Conservation (phyloP, 2,888 invertebrate genomes). For the Ectemnius lituratus region DNA sequence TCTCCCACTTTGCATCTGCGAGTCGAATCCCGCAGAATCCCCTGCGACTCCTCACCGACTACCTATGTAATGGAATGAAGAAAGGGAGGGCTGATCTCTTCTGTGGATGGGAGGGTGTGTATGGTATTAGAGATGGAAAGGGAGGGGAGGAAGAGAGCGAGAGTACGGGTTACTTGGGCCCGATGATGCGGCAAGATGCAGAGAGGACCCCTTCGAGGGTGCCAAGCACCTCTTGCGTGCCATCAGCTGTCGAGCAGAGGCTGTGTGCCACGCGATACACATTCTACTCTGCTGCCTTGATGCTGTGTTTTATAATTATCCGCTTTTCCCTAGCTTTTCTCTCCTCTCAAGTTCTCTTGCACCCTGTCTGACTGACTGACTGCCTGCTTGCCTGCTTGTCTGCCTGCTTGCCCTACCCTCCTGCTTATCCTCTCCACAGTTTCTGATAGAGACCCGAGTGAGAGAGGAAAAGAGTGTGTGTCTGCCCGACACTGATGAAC, state of each 20-base stretch:
- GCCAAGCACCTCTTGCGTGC: constrained; percentile 24
- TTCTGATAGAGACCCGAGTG: too few relatives aligned
- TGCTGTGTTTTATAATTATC: constrained; percentile 4
- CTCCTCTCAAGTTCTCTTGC: too few relatives aligned
- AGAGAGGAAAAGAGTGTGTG: too few relatives aligned
- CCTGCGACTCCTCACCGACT: not conserved
- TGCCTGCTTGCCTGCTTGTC: too few relatives aligned
- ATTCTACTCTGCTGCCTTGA: constrained; percentile 33
- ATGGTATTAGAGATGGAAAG: not conserved
- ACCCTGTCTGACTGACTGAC: too few relatives aligned
- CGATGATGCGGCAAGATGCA: constrained; percentile 37
- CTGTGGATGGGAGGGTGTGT: not conserved
- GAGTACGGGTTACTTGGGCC: not conserved
- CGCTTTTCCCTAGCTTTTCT: not conserved
- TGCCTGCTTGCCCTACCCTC: too few relatives aligned
- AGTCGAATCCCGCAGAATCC: not conserved
- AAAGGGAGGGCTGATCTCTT: not conserved
- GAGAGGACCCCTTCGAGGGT: constrained; percentile 27
- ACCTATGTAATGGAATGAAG: too few relatives aligned
- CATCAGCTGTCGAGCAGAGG: constrained; percentile 23
- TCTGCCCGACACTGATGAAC: too few relatives aligned
- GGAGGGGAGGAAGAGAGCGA: not conserved
- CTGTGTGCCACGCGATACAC: constrained; percentile 19
- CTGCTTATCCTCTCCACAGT: too few relatives aligned
- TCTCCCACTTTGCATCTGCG: constrained; percentile 9